These are phyloP conservation scores for Enoplosus armatus DNA, from an alignment of 2,797 vertebrate species.

Conservation along the genomic window DNA sequence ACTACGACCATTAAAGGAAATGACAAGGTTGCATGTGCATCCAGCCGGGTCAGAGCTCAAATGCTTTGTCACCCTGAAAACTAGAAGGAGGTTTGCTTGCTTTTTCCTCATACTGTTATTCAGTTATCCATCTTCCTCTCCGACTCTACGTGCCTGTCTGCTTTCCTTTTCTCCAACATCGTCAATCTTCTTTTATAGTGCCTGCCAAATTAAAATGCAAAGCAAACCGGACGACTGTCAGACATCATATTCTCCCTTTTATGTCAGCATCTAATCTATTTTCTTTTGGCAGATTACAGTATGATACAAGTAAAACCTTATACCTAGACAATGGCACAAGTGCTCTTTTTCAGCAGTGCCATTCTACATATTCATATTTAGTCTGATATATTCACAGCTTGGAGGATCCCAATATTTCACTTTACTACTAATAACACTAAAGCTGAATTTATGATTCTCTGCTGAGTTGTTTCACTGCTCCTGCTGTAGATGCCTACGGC, in stretches of 20 bases:
- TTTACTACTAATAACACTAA: slow-evolving; percentile 59
- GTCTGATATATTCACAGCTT: slow-evolving; percentile 56
- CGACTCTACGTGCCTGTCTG: slow-evolving; percentile 9
- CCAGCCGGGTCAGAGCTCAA: slow-evolving; percentile 17
- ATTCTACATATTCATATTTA: slow-evolving; percentile 34
- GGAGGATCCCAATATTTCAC: slow-evolving; percentile 58
- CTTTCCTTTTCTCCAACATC: slow-evolving; percentile 25
- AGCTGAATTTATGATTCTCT: slow-evolving; percentile 62
- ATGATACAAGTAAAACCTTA: background rate
- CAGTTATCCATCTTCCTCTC: slow-evolving; percentile 21
- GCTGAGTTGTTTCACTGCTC: slow-evolving; percentile 43
- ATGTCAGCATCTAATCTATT: slow-evolving; percentile 26
- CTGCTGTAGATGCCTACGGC: slow-evolving; percentile 35
- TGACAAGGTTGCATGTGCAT: slow-evolving; percentile 2
- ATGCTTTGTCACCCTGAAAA: slow-evolving; percentile 35
- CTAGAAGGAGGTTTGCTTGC: slow-evolving; percentile 19
- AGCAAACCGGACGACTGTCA: slow-evolving; percentile 43
- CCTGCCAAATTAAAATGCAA: slow-evolving; percentile 58
- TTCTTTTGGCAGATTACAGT: slow-evolving; percentile 26
- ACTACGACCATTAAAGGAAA: slow-evolving; percentile 31
- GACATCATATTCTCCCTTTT: slow-evolving; percentile 29
- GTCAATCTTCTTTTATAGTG: slow-evolving; percentile 47
- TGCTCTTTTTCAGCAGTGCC: slow-evolving; percentile 18
- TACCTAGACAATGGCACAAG: background rate
- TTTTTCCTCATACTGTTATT: slow-evolving; percentile 32